Conservation (phyloP, 2,113 vertebrate genomes). For the Crotophaga sulcirostris region DNA sequence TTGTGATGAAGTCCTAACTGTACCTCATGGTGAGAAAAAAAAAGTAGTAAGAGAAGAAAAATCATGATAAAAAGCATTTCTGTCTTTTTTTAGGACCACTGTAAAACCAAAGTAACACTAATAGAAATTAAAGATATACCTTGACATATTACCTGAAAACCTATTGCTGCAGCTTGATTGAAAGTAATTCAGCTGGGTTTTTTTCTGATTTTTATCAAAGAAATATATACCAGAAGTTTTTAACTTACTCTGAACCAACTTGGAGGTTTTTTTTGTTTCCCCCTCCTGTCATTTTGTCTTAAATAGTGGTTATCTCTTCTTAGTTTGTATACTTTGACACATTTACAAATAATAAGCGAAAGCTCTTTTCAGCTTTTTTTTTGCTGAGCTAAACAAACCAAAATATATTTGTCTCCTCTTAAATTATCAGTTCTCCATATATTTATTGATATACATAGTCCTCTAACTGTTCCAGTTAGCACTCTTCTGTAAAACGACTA, state of each 20-base stretch:
- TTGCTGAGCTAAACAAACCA: background rate
- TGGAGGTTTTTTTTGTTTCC: rapidly evolving
- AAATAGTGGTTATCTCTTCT: background rate
- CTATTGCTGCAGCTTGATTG: background rate
- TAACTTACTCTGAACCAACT: background rate
- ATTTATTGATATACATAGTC: background rate
- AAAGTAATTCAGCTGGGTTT: background rate
- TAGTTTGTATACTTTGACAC: background rate
- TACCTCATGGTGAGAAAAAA: background rate
- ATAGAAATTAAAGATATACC: background rate
- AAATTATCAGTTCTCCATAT: background rate
- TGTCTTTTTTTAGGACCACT: background rate
- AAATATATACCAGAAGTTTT: background rate
- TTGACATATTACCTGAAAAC: background rate
- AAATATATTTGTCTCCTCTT: background rate
- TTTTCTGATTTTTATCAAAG: background rate
- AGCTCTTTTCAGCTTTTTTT: background rate
- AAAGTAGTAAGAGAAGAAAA: background rate
- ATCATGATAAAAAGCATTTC: background rate
- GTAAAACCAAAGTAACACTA: background rate
- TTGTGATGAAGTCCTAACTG: background rate
- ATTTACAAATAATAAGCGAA: background rate
- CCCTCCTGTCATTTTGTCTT: background rate
- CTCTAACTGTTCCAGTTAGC: background rate
- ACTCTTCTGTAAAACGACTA: background rate